phyloP scores from a whole-genome alignment of 2,797 vertebrate genomes.

The Enteromius trimaculatus region DNA sequence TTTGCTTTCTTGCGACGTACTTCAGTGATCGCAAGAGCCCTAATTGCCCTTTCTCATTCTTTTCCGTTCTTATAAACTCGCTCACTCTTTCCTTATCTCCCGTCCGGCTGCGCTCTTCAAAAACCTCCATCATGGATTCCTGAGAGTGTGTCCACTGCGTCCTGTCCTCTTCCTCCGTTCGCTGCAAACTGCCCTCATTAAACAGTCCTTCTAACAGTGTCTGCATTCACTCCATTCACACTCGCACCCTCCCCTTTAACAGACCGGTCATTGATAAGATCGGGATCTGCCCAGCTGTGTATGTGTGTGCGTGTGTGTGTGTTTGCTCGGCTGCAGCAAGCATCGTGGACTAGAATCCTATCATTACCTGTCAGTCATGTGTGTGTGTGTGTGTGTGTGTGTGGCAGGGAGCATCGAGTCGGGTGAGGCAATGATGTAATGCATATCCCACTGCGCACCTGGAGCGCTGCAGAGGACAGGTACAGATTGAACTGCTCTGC shows the following conservation, averaged over 20 bases:
- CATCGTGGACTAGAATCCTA: constrained; percentile 52
- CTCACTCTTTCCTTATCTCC: constrained; percentile 34
- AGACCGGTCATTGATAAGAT: constrained; percentile 55
- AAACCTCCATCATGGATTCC: constrained; percentile 45
- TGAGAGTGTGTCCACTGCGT: constrained; percentile 31
- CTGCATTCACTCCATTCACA: constrained; percentile 44
- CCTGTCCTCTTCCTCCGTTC: constrained; percentile 41
- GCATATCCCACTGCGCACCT: constrained; percentile 62
- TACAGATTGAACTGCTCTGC: constrained; percentile 46
- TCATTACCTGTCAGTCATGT: constrained; percentile 60
- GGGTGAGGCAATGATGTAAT: constrained; percentile 63
- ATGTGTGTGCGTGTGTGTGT: constrained; percentile 8
- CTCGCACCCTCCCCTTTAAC: constrained; percentile 45
- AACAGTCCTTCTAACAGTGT: constrained; percentile 44
- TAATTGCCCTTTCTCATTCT: constrained; percentile 30
- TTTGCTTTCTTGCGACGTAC: background rate
- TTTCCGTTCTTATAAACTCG: constrained; percentile 8
- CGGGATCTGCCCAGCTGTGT: constrained; percentile 46
- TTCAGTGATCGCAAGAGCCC: constrained; percentile 23
- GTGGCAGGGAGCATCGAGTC: constrained; percentile 50
- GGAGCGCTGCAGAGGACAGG: constrained; percentile 62
- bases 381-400: constrained; percentile 34
- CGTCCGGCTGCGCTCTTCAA: constrained; percentile 34
- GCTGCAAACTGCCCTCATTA: constrained; percentile 47
- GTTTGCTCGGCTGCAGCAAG: constrained; percentile 41